Percentiles rank a stretch among this genome's conserved stretches.
Conservation (phyloP, 2,888 invertebrate genomes). For the Sthenelais limicola region DNA sequence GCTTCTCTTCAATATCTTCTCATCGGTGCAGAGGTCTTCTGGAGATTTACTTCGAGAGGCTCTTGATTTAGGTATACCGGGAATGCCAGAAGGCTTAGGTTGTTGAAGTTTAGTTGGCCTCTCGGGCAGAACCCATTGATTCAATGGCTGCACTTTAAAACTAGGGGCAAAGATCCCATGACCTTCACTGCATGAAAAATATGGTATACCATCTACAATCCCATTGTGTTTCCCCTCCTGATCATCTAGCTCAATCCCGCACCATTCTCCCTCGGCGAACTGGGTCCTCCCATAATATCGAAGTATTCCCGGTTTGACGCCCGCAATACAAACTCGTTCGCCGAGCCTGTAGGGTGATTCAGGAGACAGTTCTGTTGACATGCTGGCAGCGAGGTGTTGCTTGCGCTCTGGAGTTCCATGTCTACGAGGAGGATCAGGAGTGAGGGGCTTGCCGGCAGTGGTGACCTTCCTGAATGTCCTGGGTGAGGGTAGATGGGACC, state of each 20-base stretch:
- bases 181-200: conserved; percentile 77
- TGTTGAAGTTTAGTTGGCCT: conserved; percentile 24
- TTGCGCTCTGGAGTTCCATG: conserved; percentile 10
- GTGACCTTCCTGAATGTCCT: conserved; percentile 18
- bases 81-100: conserved; percentile 19
- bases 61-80: conserved; percentile 7
- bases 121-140: neutral
- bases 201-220: conserved; percentile 77
- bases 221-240: conserved; percentile 79
- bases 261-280: conserved; percentile 77
- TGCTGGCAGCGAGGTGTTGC: neutral
- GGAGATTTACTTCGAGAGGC: conserved; percentile 11
- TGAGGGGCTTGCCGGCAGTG: neutral
- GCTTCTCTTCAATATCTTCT: neutral
- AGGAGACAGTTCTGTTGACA: neutral
- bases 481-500: conserved; percentile 26
- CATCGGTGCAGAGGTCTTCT: neutral
- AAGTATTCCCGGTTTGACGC: conserved; percentile 75
- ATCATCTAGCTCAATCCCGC: conserved; percentile 78
- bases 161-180: conserved; percentile 79
- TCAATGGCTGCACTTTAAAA: conserved; percentile 73
- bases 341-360: conserved; percentile 61
- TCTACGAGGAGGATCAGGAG: neutral
- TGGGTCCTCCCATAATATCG: conserved; percentile 76
- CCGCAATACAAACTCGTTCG: conserved; percentile 72